phyloP scores from a whole-genome alignment of 2,113 vertebrate genomes.

The Cairina moschata region DNA sequence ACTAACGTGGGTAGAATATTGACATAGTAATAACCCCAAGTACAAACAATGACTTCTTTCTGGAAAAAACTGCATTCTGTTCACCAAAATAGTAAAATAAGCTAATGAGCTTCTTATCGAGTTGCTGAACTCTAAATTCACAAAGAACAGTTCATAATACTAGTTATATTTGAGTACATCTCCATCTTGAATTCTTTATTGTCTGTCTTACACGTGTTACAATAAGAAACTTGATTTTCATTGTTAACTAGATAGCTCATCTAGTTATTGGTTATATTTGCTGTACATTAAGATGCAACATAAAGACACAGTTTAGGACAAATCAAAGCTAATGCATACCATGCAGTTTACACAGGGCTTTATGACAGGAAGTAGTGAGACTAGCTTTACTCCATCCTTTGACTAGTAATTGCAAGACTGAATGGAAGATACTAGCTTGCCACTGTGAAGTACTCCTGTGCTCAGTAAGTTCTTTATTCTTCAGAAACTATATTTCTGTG shows the following conservation, averaged over 20 bases:
- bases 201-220: not conserved
- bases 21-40: constrained; percentile 10
- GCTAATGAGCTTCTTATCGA: not conserved
- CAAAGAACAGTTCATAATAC: not conserved
- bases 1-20: constrained; percentile 33
- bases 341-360: not conserved
- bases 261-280: not conserved
- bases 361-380: not conserved
- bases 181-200: not conserved
- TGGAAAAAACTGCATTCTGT: not conserved
- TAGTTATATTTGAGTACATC: not conserved
- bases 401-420: not conserved
- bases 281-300: not conserved
- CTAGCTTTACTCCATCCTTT: not conserved
- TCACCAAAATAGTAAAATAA: not conserved
- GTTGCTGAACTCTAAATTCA: not conserved
- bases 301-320: not conserved
- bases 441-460: not conserved
- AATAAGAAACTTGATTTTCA: not conserved
- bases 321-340: not conserved
- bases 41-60: not conserved
- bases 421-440: not conserved
- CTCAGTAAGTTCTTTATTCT: not conserved
- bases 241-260: not conserved
- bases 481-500: not conserved